Conservation (phyloP, 2,888 invertebrate genomes). For the Synergus itoensis region DNA sequence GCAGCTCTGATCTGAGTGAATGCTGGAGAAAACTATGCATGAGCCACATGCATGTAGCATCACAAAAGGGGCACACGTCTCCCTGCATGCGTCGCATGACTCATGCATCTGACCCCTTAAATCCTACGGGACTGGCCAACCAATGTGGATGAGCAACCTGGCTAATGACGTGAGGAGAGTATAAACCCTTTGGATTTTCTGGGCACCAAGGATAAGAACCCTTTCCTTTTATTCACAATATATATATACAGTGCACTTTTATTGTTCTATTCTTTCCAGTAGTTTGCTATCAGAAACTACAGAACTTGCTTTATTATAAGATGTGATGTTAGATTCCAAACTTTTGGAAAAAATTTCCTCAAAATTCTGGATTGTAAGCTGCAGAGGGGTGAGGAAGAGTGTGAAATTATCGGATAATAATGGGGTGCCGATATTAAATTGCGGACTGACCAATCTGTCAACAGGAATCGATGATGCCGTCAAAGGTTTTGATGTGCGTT, state of each 20-base stretch:
- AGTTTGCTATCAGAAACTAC: no score
- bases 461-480: conserved; percentile 55
- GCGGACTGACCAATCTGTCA: conserved; percentile 69
- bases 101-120: conserved; percentile 65
- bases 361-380: neutral
- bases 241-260: no score
- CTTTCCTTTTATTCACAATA: no score
- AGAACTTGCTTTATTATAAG: neutral
- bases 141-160: conserved; percentile 53
- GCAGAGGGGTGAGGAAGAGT: conserved; percentile 40
- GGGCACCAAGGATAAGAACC: neutral
- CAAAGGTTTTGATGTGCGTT: neutral
- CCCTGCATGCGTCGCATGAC: conserved; percentile 67
- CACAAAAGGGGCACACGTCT: conserved; percentile 66
- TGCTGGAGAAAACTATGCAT: neutral
- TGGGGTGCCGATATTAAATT: conserved; percentile 69
- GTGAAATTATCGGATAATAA: conserved; percentile 63
- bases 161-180: conserved; percentile 51
- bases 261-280: no score
- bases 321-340: neutral
- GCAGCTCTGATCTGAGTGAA: neutral
- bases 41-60: conserved; percentile 53
- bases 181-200: conserved; percentile 55
- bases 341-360: no score
- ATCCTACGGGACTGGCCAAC: conserved; percentile 50